Evolutionary conservation across 2,797 vertebrate species (phyloP).

Genomic region (Pogoniulus pusillus): DNA sequence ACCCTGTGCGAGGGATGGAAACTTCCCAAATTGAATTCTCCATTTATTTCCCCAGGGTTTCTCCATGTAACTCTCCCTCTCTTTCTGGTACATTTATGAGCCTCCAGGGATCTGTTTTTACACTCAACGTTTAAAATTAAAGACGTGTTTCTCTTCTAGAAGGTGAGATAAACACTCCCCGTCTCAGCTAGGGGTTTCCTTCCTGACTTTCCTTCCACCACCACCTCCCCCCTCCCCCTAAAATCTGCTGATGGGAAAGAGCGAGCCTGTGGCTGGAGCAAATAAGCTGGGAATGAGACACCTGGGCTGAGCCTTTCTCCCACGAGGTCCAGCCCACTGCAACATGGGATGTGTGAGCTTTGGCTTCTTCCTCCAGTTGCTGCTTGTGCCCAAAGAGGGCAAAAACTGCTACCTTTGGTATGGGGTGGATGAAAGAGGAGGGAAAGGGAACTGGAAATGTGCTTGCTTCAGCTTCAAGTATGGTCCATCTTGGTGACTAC

Average conservation of each 20-base stretch:
- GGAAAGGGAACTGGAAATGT: neutral
- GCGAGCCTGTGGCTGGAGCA: neutral
- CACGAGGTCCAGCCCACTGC: neutral
- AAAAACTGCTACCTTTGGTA: neutral
- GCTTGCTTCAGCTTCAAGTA: neutral
- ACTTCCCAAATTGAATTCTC: constrained; percentile 46
- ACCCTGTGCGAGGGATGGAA: neutral
- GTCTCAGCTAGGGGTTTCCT: constrained; percentile 31
- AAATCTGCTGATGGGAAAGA: neutral
- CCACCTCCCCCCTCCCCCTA: neutral
- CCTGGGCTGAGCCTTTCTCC: constrained; percentile 1
- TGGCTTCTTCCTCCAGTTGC: neutral
- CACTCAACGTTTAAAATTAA: constrained; percentile 42
- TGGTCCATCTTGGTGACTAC: neutral
- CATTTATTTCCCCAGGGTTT: constrained; percentile 41
- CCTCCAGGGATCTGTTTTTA: constrained; percentile 51
- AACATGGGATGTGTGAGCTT: neutral
- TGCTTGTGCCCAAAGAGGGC: neutral
- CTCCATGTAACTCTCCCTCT: neutral
- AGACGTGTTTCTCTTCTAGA: constrained; percentile 47
- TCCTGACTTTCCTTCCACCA: constrained; percentile 9
- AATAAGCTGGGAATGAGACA: neutral
- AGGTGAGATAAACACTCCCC: constrained; percentile 54
- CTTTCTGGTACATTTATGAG: constrained; percentile 57
- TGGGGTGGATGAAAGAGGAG: neutral